These are phyloP conservation scores for Nemapogon koenigi DNA, from an alignment of 2,888 invertebrate genomes.

Conservation along the genomic window DNA sequence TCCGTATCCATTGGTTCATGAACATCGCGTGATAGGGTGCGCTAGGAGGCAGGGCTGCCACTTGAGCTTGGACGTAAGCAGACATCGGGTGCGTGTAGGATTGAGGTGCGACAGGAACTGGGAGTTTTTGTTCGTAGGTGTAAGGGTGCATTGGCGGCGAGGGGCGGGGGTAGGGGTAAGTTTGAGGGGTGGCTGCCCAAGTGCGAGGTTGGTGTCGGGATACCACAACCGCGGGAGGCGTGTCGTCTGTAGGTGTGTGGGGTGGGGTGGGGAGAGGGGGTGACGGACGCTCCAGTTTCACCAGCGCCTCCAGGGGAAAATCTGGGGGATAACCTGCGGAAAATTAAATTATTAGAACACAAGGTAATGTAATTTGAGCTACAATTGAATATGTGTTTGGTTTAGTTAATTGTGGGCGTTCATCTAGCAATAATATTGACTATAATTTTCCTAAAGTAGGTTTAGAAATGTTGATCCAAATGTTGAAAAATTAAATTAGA, in stretches of 20 bases:
- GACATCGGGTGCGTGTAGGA: conserved; percentile 48
- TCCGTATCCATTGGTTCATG: conserved; percentile 78
- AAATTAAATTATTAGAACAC: too few species aligned
- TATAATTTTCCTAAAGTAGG: too few species aligned
- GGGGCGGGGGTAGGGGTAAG: conserved; percentile 32
- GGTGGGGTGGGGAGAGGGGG: conserved; percentile 75
- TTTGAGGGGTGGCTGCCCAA: conserved; percentile 41
- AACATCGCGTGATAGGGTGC: conserved; percentile 66
- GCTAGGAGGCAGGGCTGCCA: conserved; percentile 46
- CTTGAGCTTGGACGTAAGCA: conserved; percentile 54
- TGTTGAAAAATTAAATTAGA: too few species aligned
- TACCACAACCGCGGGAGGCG: conserved; percentile 54
- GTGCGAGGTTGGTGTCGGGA: conserved; percentile 40
- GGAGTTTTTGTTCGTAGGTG: conserved; percentile 39
- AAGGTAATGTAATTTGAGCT: too few species aligned
- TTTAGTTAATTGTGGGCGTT: too few species aligned
- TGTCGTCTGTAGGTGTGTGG: conserved; percentile 73
- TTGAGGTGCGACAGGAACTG: conserved; percentile 27
- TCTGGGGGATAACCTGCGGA: conserved; percentile 64
- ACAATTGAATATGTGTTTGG: too few species aligned
- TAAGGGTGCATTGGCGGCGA: conserved; percentile 37
- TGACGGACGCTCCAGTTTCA: conserved; percentile 67
- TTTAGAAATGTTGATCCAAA: too few species aligned
- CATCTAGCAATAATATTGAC: too few species aligned
- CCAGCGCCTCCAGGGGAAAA: conserved; percentile 62